Evolutionary conservation across 2,113 vertebrate species (phyloP).

Genomic region (Coreoperca whiteheadi): DNA sequence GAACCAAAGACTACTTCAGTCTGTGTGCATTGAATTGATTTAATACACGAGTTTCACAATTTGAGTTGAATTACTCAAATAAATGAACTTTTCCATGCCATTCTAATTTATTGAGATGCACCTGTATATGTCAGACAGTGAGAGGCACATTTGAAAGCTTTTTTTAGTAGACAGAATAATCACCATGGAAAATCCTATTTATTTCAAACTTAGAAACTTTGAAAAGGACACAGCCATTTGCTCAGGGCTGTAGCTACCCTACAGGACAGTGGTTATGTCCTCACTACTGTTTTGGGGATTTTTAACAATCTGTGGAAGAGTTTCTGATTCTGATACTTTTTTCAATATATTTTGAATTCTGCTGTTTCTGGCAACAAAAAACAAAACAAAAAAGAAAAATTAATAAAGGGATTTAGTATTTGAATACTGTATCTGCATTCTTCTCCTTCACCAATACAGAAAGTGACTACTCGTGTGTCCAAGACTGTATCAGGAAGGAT

Average conservation of each 20-base stretch:
- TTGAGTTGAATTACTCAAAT: no score
- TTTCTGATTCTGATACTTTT: background rate
- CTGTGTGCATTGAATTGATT: no score
- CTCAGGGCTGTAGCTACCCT: no score
- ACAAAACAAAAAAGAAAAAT: background rate
- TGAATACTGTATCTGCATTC: background rate
- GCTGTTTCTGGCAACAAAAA: no score
- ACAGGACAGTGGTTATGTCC: background rate
- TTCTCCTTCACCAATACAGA: background rate
- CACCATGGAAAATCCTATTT: no score
- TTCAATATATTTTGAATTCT: no score
- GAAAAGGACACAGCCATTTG: background rate
- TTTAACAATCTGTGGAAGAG: background rate
- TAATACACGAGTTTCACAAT: no score
- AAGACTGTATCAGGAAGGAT: background rate
- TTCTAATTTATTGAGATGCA: no score
- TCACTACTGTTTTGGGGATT: background rate
- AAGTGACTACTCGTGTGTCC: background rate
- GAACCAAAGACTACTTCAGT: no score
- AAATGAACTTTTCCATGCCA: no score
- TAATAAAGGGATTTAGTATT: background rate
- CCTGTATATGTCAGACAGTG: background rate
- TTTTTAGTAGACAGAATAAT: no score
- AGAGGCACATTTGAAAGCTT: background rate
- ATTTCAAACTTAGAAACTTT: background rate